Base-by-base conservation (phyloP, 2,797 vertebrate species). In the Poecilia picta region DNA sequence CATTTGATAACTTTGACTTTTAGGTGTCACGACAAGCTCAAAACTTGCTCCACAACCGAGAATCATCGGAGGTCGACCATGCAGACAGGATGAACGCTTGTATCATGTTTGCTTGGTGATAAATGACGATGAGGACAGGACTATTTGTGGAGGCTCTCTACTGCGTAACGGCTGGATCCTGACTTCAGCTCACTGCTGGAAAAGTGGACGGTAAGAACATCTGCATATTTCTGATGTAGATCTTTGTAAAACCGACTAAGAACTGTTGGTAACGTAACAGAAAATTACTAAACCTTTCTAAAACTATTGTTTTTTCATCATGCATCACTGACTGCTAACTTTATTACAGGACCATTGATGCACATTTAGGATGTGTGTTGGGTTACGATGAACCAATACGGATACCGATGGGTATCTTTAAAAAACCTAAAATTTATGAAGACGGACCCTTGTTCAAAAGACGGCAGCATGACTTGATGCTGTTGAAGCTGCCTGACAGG, bases 181-280 rank as follows among this genome's bases (percentile, higher is more conserved):
- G 45, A 87, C 81, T 64, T 77, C 75, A 23, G 83, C 77, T 75
- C 86, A 88, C 73, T 89, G 82, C n/a, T 53, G 5, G 20, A 0
- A 8, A 49, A 49, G 47, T 20, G 47, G 47, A 49, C 0, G 0
- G 47, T 49, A 49, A 49, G 47, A 49, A 49, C 47, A 49, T 20
- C 47, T 49, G 47, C 18, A 20, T 20, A 49, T 8, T 49, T 53
- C 23, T 53, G 2, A 53, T 23, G 0, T 53, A 53, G 23, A 53
- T n/a, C 25, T 18, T n/a, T 55, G 23, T 55, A 55, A 53, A 53
- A 55, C 2, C 3, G 0, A 55, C 23, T 55, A 11, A n/a, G 2
- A 55, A 55, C 18, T 20, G 18, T 49, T 49, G 23, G 2, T 25
- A 53, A 53, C 20, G 2, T 20, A 20, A 23, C 10, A 49, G 4